Percentiles rank a stretch among this genome's conserved stretches.
phyloP scores from a whole-genome alignment of 2,888 invertebrate genomes.

The Argynnis bischoffii region DNA sequence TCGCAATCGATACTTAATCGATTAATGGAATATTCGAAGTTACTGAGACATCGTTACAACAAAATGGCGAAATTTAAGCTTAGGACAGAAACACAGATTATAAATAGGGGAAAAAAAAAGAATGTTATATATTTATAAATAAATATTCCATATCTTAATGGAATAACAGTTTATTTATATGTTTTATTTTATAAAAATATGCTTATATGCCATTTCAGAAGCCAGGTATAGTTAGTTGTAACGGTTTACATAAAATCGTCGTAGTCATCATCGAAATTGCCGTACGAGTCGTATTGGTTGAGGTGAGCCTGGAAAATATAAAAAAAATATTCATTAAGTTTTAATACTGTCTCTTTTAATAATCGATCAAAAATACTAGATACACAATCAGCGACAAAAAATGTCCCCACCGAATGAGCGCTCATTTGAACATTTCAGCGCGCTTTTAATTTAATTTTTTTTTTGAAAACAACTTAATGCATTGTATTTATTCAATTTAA shows the following conservation, averaged over 20 bases:
- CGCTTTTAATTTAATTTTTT: too few species aligned
- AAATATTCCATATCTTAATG: background rate
- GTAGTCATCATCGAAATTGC: conserved; percentile 85
- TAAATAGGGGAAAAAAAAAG: background rate
- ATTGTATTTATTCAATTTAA: too few species aligned
- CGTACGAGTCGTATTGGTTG: conserved; percentile 86
- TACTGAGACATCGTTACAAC: too few species aligned
- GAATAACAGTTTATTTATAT: background rate
- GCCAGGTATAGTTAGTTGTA: conserved; percentile 28
- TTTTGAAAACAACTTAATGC: too few species aligned
- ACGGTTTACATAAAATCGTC: conserved; percentile 89
- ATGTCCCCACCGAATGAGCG: too few species aligned
- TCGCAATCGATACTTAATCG: conserved; percentile 2
- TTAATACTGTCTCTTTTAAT: background rate
- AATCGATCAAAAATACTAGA: background rate
- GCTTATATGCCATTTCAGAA: conserved; percentile 16
- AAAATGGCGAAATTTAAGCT: background rate
- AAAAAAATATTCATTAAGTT: conserved; percentile 24
- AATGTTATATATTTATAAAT: background rate
- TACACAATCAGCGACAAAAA: too few species aligned
- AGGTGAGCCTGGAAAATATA: conserved; percentile 80
- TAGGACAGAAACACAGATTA: background rate
- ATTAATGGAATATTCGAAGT: conserved; percentile 6
- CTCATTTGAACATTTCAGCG: too few species aligned
- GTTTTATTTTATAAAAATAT: conserved; percentile 15